Percentiles rank a stretch among this genome's conserved stretches.
Conservation (phyloP, 1,140 invertebrate genomes). For the silkworm (Bombyx mori) region DNA sequence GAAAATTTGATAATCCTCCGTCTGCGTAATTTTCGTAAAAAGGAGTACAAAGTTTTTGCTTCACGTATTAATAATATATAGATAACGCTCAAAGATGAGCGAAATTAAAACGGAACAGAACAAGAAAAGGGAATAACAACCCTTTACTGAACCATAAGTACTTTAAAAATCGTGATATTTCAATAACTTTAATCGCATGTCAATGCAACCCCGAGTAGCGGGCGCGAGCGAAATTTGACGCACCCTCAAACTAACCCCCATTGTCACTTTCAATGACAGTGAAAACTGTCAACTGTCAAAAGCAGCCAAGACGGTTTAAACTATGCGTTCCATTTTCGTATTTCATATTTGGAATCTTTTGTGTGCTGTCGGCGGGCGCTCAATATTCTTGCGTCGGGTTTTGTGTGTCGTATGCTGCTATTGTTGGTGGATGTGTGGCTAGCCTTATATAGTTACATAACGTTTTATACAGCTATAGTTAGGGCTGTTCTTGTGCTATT, state of each 20-base stretch:
- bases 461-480: neutral
- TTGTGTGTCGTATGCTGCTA: slow-evolving; percentile 13
- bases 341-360: slow-evolving; percentile 51
- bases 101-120: neutral
- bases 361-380: slow-evolving; percentile 29
- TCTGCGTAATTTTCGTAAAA: too few relatives aligned
- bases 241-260: slow-evolving; percentile 52
- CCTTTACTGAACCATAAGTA: slow-evolving; percentile 4
- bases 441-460: slow-evolving; percentile 8
- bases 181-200: slow-evolving; percentile 66
- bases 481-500: neutral
- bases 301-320: slow-evolving; percentile 65
- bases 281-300: slow-evolving; percentile 70
- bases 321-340: slow-evolving; percentile 60
- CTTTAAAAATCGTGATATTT: slow-evolving; percentile 43
- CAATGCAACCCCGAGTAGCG: slow-evolving; percentile 23
- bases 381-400: slow-evolving; percentile 20
- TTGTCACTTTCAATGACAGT: slow-evolving; percentile 56
- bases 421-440: slow-evolving; percentile 18
- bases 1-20: too few relatives aligned
- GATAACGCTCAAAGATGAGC: neutral
- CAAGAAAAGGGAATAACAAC: neutral
- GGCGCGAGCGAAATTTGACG: slow-evolving; percentile 42
- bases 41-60: too few relatives aligned
- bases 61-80: too few relatives aligned